phyloP scores from a whole-genome alignment of 2,113 vertebrate species.

The Paradoxurus hermaphroditus region DNA sequence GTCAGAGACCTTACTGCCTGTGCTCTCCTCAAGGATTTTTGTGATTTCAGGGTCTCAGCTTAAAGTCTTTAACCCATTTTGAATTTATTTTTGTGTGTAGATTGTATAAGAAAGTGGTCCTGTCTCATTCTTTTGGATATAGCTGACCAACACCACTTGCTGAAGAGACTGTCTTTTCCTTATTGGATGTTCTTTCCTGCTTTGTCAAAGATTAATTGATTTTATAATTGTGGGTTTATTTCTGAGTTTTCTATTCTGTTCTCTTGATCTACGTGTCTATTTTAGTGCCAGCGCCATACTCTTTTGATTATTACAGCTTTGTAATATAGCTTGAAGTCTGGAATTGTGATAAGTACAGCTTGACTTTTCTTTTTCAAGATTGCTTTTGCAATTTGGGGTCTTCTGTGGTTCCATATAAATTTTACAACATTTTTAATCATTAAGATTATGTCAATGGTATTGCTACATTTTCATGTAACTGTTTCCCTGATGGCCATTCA shows the following conservation, averaged over 20 bases:
- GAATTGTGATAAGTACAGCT: no score
- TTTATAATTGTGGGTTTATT: neutral
- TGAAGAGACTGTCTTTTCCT: neutral
- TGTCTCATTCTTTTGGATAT: neutral
- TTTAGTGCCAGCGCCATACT: no score
- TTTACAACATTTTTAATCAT: neutral
- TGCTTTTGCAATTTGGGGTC: no score
- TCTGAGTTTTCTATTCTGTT: neutral
- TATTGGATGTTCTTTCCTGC: neutral
- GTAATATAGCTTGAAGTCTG: no score
- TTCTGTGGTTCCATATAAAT: no score
- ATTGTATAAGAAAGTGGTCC: neutral
- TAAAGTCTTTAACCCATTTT: neutral
- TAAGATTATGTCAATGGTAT: neutral
- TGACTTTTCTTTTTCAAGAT: no score
- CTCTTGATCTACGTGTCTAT: no score
- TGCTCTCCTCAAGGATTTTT: neutral
- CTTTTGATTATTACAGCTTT: no score
- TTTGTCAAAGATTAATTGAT: neutral
- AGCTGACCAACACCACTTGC: neutral
- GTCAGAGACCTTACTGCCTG: neutral
- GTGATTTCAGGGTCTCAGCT: neutral
- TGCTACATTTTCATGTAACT: neutral
- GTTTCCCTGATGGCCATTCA: neutral
- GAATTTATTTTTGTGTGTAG: neutral